Conservation (phyloP, 2,113 vertebrate genomes). For the Xenotilapia longispinis region DNA sequence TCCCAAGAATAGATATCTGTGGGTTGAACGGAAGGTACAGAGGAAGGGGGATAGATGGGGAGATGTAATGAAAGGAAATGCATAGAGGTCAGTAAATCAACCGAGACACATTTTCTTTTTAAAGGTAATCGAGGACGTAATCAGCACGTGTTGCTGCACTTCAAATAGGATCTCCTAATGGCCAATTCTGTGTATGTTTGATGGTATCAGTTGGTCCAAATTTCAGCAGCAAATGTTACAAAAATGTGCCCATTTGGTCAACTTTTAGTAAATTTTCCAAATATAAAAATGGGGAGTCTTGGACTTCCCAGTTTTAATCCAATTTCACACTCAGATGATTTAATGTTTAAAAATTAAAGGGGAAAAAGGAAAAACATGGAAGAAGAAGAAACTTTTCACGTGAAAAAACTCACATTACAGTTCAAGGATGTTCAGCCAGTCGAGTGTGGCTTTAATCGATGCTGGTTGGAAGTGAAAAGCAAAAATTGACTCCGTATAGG, state of each 20-base stretch:
- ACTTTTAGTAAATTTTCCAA: fast-evolving
- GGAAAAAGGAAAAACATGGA: neutral
- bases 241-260: neutral
- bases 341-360: neutral
- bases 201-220: neutral
- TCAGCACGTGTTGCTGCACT: neutral
- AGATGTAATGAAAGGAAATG: neutral
- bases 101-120: neutral
- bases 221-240: neutral
- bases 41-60: neutral
- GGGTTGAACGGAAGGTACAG: neutral
- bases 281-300: neutral
- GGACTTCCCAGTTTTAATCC: neutral
- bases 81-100: neutral
- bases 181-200: neutral
- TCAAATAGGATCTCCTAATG: neutral
- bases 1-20: neutral
- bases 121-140: fast-evolving
- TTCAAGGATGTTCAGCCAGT: neutral
- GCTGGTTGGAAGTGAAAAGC: neutral
- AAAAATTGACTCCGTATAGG: neutral
- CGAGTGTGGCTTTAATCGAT: neutral
- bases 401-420: neutral
- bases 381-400: neutral
- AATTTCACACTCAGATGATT: neutral